Conservation (phyloP, 1,140 invertebrate genomes). For the Amyelois transitella region DNA sequence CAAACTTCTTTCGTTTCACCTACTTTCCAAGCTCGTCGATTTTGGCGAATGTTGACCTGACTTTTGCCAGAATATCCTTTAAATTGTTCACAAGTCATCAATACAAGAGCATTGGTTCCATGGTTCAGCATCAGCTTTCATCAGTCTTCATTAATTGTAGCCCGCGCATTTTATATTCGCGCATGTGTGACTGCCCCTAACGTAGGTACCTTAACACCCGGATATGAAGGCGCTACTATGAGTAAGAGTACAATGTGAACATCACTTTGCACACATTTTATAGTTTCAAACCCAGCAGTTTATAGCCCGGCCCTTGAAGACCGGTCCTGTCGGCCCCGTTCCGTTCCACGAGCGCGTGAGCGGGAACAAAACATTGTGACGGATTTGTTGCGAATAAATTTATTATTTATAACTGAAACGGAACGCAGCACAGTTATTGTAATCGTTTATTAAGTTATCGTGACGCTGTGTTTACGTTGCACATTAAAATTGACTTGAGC, state of each 20-base stretch:
- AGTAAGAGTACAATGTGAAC: background rate
- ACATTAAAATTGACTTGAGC: background rate
- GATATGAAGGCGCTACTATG: background rate
- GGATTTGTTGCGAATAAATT: constrained; percentile 28
- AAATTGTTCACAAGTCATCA: too few species aligned
- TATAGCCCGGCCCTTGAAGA: constrained; percentile 11
- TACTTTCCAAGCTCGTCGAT: too few species aligned
- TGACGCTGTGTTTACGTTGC: background rate
- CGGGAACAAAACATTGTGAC: constrained; percentile 19
- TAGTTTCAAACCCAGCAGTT: constrained; percentile 1
- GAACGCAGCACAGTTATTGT: background rate
- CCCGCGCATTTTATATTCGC: too few species aligned
- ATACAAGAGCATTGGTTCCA: too few species aligned
- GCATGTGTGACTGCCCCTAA: too few species aligned
- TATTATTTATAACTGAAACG: constrained; percentile 24
- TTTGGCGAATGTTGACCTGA: too few species aligned
- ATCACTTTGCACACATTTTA: background rate
- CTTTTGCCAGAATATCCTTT: too few species aligned
- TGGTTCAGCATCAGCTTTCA: too few species aligned
- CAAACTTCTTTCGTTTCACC: too few species aligned
- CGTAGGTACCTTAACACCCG: background rate
- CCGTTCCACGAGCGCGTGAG: constrained; percentile 34
- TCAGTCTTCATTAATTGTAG: too few species aligned
- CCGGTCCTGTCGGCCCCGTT: constrained; percentile 28
- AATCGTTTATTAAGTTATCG: background rate